These are phyloP conservation scores for Muricea muricata DNA, from an alignment of 92 coral and sea anemone genomes.

Conservation along the genomic window DNA sequence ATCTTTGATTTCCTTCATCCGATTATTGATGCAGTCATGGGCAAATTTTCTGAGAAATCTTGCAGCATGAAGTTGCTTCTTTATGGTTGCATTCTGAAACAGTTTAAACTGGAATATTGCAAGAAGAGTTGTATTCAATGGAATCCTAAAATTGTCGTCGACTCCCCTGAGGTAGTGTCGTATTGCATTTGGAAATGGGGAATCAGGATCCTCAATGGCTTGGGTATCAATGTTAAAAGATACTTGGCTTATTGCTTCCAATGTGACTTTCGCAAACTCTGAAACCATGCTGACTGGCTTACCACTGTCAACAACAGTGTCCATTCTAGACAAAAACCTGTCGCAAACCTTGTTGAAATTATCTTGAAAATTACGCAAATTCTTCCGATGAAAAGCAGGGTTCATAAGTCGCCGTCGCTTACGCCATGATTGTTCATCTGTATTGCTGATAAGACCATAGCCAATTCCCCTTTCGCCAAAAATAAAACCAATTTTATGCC, in stretches of 20 bases:
- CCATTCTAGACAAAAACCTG: slow-evolving; percentile 61
- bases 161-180: slow-evolving; percentile 54
- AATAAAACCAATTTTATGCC: slow-evolving; percentile 38
- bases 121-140: slow-evolving; percentile 59
- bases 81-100: slow-evolving; percentile 9
- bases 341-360: slow-evolving; percentile 78
- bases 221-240: slow-evolving; percentile 75
- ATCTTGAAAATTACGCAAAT: slow-evolving; percentile 73
- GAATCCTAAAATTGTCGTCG: slow-evolving; percentile 46
- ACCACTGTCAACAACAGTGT: slow-evolving; percentile 58
- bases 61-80: slow-evolving; percentile 44
- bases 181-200: slow-evolving; percentile 77
- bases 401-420: slow-evolving; percentile 73
- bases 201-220: slow-evolving; percentile 58
- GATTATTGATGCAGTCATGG: slow-evolving; percentile 1
- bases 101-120: slow-evolving; percentile 48
- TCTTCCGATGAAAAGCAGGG: slow-evolving; percentile 86
- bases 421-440: slow-evolving; percentile 71
- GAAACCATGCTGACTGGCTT: slow-evolving; percentile 67
- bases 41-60: slow-evolving; percentile 72
- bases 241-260: slow-evolving; percentile 90
- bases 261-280: slow-evolving; percentile 78
- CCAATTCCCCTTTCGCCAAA: slow-evolving; percentile 67
- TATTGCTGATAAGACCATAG: slow-evolving; percentile 63
- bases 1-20: slow-evolving; percentile 29